Conservation (phyloP, 2,888 invertebrate species). For the Lypha dubia region DNA sequence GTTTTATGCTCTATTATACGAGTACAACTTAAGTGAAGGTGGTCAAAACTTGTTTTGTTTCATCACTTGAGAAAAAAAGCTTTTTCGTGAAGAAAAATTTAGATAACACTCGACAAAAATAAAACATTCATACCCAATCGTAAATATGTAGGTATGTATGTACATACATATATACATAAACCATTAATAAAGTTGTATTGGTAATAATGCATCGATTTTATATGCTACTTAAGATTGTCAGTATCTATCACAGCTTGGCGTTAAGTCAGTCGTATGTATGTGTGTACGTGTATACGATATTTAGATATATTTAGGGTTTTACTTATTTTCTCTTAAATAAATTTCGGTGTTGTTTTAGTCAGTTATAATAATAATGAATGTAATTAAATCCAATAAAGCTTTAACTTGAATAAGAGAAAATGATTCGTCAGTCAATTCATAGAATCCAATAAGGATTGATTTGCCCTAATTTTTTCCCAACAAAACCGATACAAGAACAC, state of each 20-base stretch:
- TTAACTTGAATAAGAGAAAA: neutral
- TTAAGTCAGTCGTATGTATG: neutral
- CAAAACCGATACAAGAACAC: too few relatives aligned
- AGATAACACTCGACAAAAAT: conserved; percentile 44
- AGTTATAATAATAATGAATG: neutral
- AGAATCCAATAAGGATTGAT: too few relatives aligned
- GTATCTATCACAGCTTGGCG: neutral
- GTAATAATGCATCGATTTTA: conserved; percentile 30
- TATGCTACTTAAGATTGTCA: neutral
- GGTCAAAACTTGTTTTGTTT: conserved; percentile 72
- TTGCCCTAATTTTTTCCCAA: too few relatives aligned
- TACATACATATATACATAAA: neutral
- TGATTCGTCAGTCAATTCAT: too few relatives aligned
- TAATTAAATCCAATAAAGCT: neutral
- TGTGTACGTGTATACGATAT: neutral
- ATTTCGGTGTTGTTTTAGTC: neutral
- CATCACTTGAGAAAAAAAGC: conserved; percentile 66
- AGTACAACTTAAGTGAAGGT: conserved; percentile 67
- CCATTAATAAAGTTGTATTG: neutral
- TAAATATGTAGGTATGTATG: conserved; percentile 1
- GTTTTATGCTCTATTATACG: conserved; percentile 46
- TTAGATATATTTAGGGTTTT: neutral
- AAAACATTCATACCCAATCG: neutral
- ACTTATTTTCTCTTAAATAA: neutral
- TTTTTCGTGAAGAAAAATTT: conserved; percentile 66